Evolutionary conservation across 1,140 invertebrate species (phyloP).

Genomic region (Trypoxylus dichotomus): DNA sequence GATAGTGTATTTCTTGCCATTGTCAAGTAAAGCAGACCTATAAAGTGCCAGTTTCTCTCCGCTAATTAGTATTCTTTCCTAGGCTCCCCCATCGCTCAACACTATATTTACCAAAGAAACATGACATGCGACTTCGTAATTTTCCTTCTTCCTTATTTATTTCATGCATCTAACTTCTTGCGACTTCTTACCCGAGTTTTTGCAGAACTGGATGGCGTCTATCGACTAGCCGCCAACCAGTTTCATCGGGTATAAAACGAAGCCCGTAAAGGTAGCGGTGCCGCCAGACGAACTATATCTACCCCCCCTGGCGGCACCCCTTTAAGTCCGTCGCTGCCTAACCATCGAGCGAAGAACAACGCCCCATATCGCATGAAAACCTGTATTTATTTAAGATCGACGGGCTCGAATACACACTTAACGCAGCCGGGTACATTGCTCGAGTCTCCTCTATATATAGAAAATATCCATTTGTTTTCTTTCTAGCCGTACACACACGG

Average conservation of each 20-base stretch:
- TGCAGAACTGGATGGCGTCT: not conserved
- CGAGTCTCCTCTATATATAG: not conserved
- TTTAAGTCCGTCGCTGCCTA: not conserved
- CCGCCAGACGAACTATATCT: slow-evolving; percentile 6
- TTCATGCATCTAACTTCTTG: not conserved
- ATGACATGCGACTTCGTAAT: not conserved
- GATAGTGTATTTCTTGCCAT: too few species aligned
- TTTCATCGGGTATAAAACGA: slow-evolving; percentile 4
- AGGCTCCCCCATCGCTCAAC: too few species aligned
- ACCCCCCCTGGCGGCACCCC: not conserved
- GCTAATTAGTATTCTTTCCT: too few species aligned
- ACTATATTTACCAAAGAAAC: too few species aligned
- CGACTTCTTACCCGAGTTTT: not conserved
- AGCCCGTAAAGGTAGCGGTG: not conserved
- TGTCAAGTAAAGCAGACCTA: too few species aligned
- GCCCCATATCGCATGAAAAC: not conserved
- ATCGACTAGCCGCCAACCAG: not conserved
- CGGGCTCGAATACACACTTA: not conserved
- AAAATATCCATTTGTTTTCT: not conserved
- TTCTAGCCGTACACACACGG: not conserved
- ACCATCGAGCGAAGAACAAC: not conserved
- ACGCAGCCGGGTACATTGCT: too few species aligned
- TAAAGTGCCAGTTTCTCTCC: not conserved
- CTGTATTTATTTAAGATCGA: slow-evolving; percentile 22
- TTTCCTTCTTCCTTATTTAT: not conserved